A percentile compares a stretch with the other conserved stretches of the same genome.
These are phyloP conservation scores for Cylloceria caligata DNA, from an alignment of 2,888 invertebrate species.

Conservation along the genomic window DNA sequence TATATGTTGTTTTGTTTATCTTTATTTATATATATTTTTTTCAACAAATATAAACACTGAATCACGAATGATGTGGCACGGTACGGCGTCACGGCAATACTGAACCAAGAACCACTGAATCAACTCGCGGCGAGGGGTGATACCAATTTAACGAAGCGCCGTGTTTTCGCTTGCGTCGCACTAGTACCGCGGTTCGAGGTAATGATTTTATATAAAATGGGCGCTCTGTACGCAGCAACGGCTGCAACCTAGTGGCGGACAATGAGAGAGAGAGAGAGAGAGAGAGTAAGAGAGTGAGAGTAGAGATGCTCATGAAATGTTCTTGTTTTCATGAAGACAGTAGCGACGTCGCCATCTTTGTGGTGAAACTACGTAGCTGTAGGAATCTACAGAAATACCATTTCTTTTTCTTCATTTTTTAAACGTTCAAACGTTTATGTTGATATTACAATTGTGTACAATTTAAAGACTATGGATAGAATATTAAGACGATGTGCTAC, in stretches of 20 bases:
- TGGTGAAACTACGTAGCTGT: no score
- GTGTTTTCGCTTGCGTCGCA: constrained; percentile 60
- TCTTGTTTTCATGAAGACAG: not conserved
- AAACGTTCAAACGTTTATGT: no score
- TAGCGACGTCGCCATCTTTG: no score
- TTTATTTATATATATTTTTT: not conserved
- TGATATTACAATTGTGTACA: no score
- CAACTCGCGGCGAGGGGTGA: constrained; percentile 42
- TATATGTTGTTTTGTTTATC: not conserved
- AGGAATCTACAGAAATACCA: no score
- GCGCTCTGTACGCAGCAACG: constrained; percentile 29
- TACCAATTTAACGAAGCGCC: constrained; percentile 53
- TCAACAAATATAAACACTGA: constrained; percentile 3
- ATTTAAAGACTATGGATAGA: no score
- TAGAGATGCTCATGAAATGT: not conserved
- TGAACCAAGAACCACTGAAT: no score
- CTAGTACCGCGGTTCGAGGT: constrained; percentile 41
- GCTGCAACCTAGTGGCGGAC: not conserved
- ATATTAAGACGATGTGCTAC: no score
- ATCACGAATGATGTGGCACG: constrained; percentile 14
- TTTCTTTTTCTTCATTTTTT: no score
- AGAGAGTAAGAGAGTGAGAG: no score
- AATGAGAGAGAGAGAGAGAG: no score
- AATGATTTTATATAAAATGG: constrained; percentile 65
- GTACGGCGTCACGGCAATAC: constrained; percentile 61